phyloP scores from a whole-genome alignment of 2,113 vertebrate genomes.

The Cephalophus harveyi region DNA sequence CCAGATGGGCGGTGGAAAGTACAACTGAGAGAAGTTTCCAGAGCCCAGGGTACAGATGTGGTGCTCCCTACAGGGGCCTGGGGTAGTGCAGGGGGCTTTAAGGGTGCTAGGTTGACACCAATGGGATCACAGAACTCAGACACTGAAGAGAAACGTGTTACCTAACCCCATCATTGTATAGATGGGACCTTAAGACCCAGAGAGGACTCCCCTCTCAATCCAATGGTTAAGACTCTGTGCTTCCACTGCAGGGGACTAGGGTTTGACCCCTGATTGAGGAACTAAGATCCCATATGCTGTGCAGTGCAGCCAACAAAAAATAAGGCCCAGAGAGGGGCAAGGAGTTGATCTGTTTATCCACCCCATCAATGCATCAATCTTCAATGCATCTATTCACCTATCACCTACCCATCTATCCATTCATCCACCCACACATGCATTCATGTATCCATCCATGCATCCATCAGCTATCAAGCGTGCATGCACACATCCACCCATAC shows the following conservation, averaged over 20 bases:
- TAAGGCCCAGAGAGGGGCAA: not conserved
- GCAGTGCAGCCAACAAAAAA: not conserved
- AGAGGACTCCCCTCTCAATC: not conserved
- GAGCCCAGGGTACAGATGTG: not conserved
- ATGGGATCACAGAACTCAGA: not conserved
- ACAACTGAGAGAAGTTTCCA: not conserved
- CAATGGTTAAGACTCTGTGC: not conserved
- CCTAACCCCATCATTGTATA: not conserved
- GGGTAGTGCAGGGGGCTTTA: not conserved
- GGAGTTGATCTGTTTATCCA: not conserved
- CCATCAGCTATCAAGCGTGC: too few species aligned
- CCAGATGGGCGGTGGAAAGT: not conserved
- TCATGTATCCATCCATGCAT: not conserved
- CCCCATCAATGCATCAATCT: not conserved
- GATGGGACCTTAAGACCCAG: not conserved
- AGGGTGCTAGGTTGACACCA: not conserved
- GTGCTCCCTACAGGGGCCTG: not conserved
- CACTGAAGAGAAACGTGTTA: not conserved
- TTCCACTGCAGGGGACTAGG: not conserved
- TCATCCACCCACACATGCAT: not conserved
- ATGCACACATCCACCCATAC: not conserved
- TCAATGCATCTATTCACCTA: not conserved
- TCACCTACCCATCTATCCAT: not conserved
- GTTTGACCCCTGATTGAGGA: not conserved
- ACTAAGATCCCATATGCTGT: not conserved